These are phyloP conservation scores for Sebastes ruberrimus DNA, from an alignment of 2,797 vertebrate genomes.

Conservation along the genomic window DNA sequence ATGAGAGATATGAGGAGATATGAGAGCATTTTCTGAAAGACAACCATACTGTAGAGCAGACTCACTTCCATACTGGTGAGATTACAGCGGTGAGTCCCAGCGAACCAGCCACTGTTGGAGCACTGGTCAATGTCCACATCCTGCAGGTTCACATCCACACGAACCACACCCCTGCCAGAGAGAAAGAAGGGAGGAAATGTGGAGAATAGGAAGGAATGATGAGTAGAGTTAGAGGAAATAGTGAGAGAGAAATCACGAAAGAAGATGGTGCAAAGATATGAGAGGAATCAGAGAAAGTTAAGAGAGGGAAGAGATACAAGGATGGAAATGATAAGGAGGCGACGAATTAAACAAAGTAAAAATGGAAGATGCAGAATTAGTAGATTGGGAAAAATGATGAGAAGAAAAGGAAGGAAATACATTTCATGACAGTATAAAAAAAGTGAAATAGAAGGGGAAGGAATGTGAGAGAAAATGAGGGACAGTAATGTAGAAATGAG, in stretches of 20 bases:
- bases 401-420: background rate
- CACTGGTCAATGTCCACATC: constrained; percentile 98
- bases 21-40: background rate
- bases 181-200: background rate
- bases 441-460: background rate
- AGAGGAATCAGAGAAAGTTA: background rate
- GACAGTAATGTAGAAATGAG: background rate
- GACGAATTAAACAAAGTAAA: background rate
- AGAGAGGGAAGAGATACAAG: background rate
- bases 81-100: constrained; percentile 96
- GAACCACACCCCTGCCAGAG: constrained; percentile 88
- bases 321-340: background rate
- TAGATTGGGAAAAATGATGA: constrained; percentile 6
- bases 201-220: background rate
- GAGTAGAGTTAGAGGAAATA: background rate
- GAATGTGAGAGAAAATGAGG: background rate
- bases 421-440: background rate
- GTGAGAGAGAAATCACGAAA: background rate
- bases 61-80: constrained; percentile 95
- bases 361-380: background rate
- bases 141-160: constrained; percentile 96
- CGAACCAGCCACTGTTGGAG: constrained; percentile 95
- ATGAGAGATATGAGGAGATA: background rate
- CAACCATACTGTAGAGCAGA: background rate
- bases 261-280: background rate